phyloP scores from a whole-genome alignment of 2,113 vertebrate species.

The Arenaria interpres region DNA sequence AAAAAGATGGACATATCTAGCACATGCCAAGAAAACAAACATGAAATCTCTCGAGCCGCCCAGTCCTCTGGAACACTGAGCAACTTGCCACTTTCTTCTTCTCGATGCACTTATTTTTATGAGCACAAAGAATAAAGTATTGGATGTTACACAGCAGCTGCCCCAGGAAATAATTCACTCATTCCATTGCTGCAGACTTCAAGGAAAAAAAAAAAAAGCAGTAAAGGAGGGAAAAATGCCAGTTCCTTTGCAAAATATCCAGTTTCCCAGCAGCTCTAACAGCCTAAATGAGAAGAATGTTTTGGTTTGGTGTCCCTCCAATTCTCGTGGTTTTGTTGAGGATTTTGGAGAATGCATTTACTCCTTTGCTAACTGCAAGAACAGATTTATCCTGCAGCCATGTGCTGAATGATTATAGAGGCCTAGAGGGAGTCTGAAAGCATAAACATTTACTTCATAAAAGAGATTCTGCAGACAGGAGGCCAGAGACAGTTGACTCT shows the following conservation, averaged over 20 bases:
- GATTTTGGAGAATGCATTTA: conserved; percentile 52
- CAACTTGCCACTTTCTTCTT: conserved; percentile 38
- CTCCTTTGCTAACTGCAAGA: conserved; percentile 24
- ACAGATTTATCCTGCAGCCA: conserved; percentile 55
- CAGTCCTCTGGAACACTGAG: not conserved
- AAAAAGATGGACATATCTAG: conserved; percentile 53
- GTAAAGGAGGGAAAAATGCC: not conserved
- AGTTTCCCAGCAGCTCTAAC: conserved; percentile 56
- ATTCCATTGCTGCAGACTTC: conserved; percentile 55
- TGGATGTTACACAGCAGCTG: conserved; percentile 65
- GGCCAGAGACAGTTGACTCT: conserved; percentile 34
- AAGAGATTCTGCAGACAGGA: conserved; percentile 49
- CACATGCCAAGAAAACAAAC: conserved; percentile 52
- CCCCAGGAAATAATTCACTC: conserved; percentile 63
- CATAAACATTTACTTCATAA: conserved; percentile 39
- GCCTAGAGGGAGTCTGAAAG: conserved; percentile 32
- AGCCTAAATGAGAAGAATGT: conserved; percentile 33
- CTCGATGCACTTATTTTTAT: conserved; percentile 40
- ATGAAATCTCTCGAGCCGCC: conserved; percentile 5
- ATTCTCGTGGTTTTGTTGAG: conserved; percentile 35
- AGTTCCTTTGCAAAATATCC: conserved; percentile 46
- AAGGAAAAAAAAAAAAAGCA: conserved; percentile 46
- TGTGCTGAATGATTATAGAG: conserved; percentile 44
- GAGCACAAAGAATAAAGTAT: conserved; percentile 63
- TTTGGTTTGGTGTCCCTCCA: conserved; percentile 51